These are phyloP conservation scores for Stegana nigrithorax DNA, from an alignment of 2,888 invertebrate genomes.

Conservation along the genomic window DNA sequence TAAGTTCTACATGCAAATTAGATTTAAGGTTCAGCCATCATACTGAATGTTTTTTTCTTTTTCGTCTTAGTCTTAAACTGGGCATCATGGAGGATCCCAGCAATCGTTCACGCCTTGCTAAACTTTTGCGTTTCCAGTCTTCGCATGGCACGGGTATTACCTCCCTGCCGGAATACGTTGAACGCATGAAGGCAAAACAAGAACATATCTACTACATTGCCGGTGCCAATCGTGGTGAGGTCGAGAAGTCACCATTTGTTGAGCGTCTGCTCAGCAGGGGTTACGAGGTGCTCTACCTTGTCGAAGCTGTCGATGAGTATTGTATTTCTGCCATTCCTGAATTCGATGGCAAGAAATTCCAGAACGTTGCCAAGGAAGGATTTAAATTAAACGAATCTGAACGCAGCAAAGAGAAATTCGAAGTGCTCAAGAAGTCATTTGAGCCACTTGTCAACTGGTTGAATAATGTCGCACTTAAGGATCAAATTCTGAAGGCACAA, in stretches of 20 bases:
- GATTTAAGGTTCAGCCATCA: background rate
- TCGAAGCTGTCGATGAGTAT: constrained; percentile 99
- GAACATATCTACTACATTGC: constrained; percentile 97
- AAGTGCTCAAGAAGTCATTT: constrained; percentile 80
- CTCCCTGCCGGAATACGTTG: constrained; percentile 88
- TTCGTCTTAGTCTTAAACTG: constrained; percentile 80
- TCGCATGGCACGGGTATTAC: constrained; percentile 78
- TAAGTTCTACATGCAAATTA: constrained; percentile 65
- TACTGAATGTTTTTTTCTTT: background rate
- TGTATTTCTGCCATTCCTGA: constrained; percentile 95
- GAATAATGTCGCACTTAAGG: constrained; percentile 82
- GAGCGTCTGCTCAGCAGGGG: constrained; percentile 93
- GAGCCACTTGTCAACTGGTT: constrained; percentile 95
- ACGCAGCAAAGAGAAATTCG: constrained; percentile 79
- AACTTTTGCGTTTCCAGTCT: constrained; percentile 90
- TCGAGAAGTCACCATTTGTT: constrained; percentile 92
- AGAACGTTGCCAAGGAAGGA: constrained; percentile 99
- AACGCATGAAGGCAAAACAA: constrained; percentile 95
- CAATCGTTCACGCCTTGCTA: constrained; percentile 95
- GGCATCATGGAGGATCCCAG: constrained; percentile 98
- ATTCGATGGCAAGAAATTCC: constrained; percentile 99
- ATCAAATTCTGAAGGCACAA: constrained; percentile 81
- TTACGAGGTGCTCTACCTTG: constrained; percentile 93
- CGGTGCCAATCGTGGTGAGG: constrained; percentile 87
- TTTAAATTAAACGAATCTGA: constrained; percentile 84